These are phyloP conservation scores for Sylvicola cinctus DNA, from an alignment of 2,888 invertebrate species.

Conservation along the genomic window DNA sequence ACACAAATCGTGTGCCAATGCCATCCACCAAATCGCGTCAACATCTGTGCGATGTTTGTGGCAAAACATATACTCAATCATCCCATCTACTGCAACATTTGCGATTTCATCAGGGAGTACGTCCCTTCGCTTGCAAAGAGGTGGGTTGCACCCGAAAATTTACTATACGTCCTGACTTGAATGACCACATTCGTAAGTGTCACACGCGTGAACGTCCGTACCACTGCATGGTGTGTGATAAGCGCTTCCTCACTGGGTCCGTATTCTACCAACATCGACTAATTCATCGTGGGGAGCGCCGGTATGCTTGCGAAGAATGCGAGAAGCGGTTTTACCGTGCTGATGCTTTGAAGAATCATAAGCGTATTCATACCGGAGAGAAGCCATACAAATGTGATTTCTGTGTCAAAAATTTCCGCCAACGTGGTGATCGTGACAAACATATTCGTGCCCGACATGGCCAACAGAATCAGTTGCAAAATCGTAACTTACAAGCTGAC, in stretches of 20 bases:
- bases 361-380: slow-evolving; percentile 37
- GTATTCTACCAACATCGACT: slow-evolving; percentile 41
- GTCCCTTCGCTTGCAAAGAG: slow-evolving; percentile 37
- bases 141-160: slow-evolving; percentile 37
- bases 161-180: slow-evolving; percentile 38
- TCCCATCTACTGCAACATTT: slow-evolving; percentile 44
- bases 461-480: no score
- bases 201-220: slow-evolving; percentile 37
- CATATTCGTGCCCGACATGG: slow-evolving; percentile 31
- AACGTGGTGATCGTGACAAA: slow-evolving; percentile 35
- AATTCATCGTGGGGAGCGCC: slow-evolving; percentile 38
- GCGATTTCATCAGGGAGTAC: slow-evolving; percentile 42
- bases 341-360: slow-evolving; percentile 39
- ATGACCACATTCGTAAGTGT: slow-evolving; percentile 40
- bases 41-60: slow-evolving; percentile 37
- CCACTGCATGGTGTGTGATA: slow-evolving; percentile 36
- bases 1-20: no score
- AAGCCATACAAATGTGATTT: slow-evolving; percentile 32
- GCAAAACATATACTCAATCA: slow-evolving; percentile 37
- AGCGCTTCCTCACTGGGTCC: slow-evolving; percentile 38
- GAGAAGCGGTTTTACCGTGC: slow-evolving; percentile 40
- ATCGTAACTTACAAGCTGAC: no score
- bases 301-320: slow-evolving; percentile 41
- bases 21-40: slow-evolving; percentile 18
- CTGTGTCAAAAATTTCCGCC: slow-evolving; percentile 31